Evolutionary conservation across 2,797 vertebrate species (phyloP), one percentile per base, ranked within the genome.

Genomic region (Sebastes steindachneri): DNA sequence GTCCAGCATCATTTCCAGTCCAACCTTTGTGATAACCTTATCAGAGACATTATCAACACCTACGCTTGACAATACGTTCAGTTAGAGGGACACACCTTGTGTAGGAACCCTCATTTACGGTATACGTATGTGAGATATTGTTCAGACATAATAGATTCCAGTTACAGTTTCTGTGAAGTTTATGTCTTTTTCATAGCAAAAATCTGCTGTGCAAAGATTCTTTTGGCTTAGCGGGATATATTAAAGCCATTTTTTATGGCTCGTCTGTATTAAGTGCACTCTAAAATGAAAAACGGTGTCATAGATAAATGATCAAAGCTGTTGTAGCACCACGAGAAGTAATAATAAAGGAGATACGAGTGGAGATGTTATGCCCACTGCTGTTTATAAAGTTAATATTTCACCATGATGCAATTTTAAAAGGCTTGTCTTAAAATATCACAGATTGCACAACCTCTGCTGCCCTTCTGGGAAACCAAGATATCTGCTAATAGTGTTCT

Each of bases 381-480:
- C 45, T 73, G 21, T 65, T 79, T 26, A 55, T 73, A 11, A 77
- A 72, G 77, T 81, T 80, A 82, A 86, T 89, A 58, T 59, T 88
- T 86, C 35, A 83, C 73, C 14, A 65, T 60, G 23, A 58, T 28
- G 17, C 26, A 54, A 65, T 79, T 59, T 77, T 35, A 41, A 55
- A 41, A 66, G 7, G 5, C 11, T 57, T 81, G 31, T 77, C 54
- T 58, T 25, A 1, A 57, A 77, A 55, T 28, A 53, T 53, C 37
- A 28, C 10, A 7, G 7, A 70, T 63, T 83, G 21, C 31, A 41
- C 11, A 83, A 73, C n/a, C 48, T 8, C 3, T 3, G 51, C 31
- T 33, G 17, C 2, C 5, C 51, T 58, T 64, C 17, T 19, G 12
- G 53, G 54, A 80, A 78, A 48, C 10, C n/a, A 33, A 2, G 45